Evolutionary conservation across 2,888 invertebrate genomes (phyloP).

Genomic region (Drosophila birchii): DNA sequence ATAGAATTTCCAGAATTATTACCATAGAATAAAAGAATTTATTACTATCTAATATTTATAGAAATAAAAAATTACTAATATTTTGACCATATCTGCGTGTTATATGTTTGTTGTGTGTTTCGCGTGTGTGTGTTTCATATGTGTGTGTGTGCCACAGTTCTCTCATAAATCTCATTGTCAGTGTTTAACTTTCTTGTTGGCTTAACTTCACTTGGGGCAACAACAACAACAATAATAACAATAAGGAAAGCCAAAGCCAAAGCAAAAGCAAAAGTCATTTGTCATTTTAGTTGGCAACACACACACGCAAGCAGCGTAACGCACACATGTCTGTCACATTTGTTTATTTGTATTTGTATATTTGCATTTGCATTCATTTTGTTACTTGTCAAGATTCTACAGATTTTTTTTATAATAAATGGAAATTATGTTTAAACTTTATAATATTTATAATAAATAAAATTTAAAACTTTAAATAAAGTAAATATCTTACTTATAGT

Average conservation of each 20-base stretch:
- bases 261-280: conserved; percentile 79
- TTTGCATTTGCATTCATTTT: conserved; percentile 42
- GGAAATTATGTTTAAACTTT: neutral
- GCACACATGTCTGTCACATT: conserved; percentile 10
- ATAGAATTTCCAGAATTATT: neutral
- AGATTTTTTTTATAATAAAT: neutral
- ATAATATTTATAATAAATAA: too few relatives aligned
- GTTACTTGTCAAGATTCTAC: conserved; percentile 3
- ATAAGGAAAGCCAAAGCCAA: conserved; percentile 53
- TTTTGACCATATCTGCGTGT: neutral
- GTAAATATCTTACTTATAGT: too few relatives aligned
- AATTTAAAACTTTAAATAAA: too few relatives aligned
- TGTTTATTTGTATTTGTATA: conserved; percentile 8
- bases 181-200: conserved; percentile 80
- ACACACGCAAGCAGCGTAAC: conserved; percentile 20
- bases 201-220: conserved; percentile 75
- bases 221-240: conserved; percentile 40
- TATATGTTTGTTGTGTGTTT: conserved; percentile 1
- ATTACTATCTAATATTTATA: neutral
- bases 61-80: neutral
- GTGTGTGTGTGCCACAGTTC: conserved; percentile 31
- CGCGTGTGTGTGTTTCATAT: conserved; percentile 17
- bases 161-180: conserved; percentile 79
- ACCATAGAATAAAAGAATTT: too few relatives aligned
- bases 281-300: conserved; percentile 76